These are phyloP conservation scores for Euclidia mi DNA, from an alignment of 2,888 invertebrate species.

Conservation along the genomic window DNA sequence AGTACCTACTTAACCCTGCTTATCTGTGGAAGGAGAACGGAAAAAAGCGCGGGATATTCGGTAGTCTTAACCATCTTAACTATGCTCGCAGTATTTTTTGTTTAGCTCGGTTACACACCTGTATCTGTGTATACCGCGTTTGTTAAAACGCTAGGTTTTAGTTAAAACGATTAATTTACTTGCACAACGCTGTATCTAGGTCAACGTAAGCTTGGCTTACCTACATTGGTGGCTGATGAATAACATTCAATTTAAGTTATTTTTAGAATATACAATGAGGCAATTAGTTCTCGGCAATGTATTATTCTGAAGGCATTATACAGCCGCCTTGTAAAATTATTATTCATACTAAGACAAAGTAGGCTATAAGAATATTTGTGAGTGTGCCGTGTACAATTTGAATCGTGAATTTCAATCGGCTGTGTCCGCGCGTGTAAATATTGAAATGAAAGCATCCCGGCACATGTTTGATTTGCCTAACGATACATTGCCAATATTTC, in stretches of 20 bases:
- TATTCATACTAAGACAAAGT: too few species aligned
- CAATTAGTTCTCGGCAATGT: too few species aligned
- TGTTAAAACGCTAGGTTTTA: too few species aligned
- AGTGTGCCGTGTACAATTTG: background rate
- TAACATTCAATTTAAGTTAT: too few species aligned
- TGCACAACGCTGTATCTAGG: constrained; percentile 4
- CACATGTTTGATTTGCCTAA: constrained; percentile 6
- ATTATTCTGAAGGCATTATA: background rate
- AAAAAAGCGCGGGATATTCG: constrained; percentile 18
- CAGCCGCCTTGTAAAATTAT: too few species aligned
- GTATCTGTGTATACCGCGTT: too few species aligned
- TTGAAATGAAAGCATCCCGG: background rate
- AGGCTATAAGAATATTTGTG: background rate
- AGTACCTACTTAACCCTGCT: constrained; percentile 31
- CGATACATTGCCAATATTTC: constrained; percentile 1
- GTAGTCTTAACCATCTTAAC: constrained; percentile 21
- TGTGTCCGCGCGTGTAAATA: constrained; percentile 2
- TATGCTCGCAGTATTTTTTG: constrained; percentile 20
- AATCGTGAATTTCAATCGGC: background rate
- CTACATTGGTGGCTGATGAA: background rate
- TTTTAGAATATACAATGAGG: too few species aligned
- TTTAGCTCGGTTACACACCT: constrained; percentile 1
- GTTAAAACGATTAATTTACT: constrained; percentile 3
- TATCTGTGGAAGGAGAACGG: constrained; percentile 16
- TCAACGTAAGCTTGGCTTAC: background rate